These are phyloP conservation scores for Axis porcinus DNA, from an alignment of 2,113 vertebrate genomes.

Conservation along the genomic window DNA sequence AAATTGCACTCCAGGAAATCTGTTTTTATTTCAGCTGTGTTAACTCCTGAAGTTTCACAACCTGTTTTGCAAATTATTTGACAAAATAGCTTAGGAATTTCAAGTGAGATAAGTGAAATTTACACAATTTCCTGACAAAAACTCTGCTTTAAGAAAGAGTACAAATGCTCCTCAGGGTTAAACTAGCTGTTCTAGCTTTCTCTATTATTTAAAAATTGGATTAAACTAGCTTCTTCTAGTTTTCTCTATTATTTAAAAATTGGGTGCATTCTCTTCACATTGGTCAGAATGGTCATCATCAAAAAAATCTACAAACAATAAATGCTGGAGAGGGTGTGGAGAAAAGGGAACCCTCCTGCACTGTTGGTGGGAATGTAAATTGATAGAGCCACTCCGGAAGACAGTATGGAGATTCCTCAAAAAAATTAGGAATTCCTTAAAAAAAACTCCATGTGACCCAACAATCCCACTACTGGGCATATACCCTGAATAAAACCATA, in stretches of 20 bases:
- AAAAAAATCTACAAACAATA: not conserved
- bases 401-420: not conserved
- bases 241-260: not conserved
- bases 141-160: not conserved
- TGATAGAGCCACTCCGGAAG: not conserved
- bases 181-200: not conserved
- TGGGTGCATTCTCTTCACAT: not conserved
- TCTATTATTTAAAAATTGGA: not conserved
- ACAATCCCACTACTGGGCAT: not conserved
- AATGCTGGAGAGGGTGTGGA: not conserved
- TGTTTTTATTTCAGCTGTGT: not conserved
- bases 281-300: not conserved
- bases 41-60: not conserved
- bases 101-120: not conserved
- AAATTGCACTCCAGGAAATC: not conserved
- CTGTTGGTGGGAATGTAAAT: not conserved
- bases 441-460: not conserved
- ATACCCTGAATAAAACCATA: not conserved
- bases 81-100: conserved; percentile 7
- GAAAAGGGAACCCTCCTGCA: not conserved
- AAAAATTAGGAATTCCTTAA: not conserved
- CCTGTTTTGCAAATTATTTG: not conserved
- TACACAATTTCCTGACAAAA: not conserved
- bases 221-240: not conserved
- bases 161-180: not conserved